Base-by-base conservation (phyloP, 2,888 invertebrate species). In the Acleris sparsana region DNA sequence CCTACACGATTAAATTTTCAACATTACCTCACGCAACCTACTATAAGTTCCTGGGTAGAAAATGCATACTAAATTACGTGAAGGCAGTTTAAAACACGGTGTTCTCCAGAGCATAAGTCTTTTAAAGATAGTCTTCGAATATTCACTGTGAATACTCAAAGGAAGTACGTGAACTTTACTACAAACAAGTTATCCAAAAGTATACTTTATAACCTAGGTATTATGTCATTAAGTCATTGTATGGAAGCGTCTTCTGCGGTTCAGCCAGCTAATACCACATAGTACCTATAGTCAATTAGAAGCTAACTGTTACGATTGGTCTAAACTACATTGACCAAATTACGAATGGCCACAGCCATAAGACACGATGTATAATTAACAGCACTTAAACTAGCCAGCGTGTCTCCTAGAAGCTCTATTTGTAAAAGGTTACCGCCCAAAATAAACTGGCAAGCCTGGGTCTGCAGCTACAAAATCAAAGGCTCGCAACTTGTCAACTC, bases 401-500 rank as follows among this genome's bases (percentile, higher is more conserved):
- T 18, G 25, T 25, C 56, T 25, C 25, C 25, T 48, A 16, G 18
- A 48, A 56, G 79, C 81, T 78, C 82, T 82, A 85, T 86, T 85
- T 80, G 82, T 77, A 78, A 84, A 83, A 84, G 85, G 85, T 82
- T 56, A 51, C 62, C 68, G 56, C 63, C 69, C 79, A 86, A 84
- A 89, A 88, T 84, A 87, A 91, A 89, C 85, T 73, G 70, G 80
- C 75, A 75, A 74, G 74, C 72, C 71, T 75, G 76, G 83, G 79
- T 78, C 80, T 75, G 75, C 76, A 80, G 80, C 76, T 67, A 71
- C 76, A 78, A 78, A 91, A 90, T 89, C 88, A 89, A 88, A 89
- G 89, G 85, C 80, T 80, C 77, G 77, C 80, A 89, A 89, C 86
- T 90, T 88, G 88, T 88, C 88, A 87, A 86, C 86, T 85, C 83